phyloP scores from a whole-genome alignment of 2,113 vertebrate species.

The Labeo catla region DNA sequence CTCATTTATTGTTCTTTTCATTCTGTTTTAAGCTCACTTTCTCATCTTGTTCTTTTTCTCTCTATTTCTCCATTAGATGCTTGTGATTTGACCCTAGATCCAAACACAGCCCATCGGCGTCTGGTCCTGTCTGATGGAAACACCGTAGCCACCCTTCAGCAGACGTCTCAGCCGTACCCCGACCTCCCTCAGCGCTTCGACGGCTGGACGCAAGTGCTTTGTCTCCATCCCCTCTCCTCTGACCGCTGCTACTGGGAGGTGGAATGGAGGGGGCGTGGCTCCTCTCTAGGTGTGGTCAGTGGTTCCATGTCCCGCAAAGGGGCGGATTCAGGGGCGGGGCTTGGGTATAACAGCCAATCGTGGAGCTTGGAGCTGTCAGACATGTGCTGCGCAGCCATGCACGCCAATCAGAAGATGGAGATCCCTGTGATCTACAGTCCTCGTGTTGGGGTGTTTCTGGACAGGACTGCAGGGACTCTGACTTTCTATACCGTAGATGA shows the following conservation, averaged over 20 bases:
- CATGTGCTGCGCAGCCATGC: conserved; percentile 82
- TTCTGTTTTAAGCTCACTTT: neutral
- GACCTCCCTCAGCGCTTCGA: conserved; percentile 73
- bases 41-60: neutral
- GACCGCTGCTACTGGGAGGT: conserved; percentile 80
- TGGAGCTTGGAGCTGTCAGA: conserved; percentile 84
- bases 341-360: conserved; percentile 82
- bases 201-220: conserved; percentile 79
- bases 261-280: conserved; percentile 78
- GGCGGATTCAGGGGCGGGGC: conserved; percentile 75
- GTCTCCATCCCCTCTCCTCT: conserved; percentile 71
- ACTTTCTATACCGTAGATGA: conserved; percentile 79
- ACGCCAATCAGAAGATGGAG: conserved; percentile 78
- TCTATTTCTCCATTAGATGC: conserved; percentile 51
- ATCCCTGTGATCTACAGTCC: conserved; percentile 76
- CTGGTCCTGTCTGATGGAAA: conserved; percentile 70
- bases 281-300: conserved; percentile 77
- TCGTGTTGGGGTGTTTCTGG: conserved; percentile 78
- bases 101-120: conserved; percentile 72
- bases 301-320: conserved; percentile 75
- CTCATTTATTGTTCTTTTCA: neutral
- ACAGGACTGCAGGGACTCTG: conserved; percentile 68
- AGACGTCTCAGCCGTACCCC: conserved; percentile 45
- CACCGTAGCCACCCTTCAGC: conserved; percentile 73
- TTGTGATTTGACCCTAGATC: conserved; percentile 70